A percentile compares a stretch with the other conserved stretches of the same genome.
Evolutionary conservation across 2,113 vertebrate genomes (phyloP).

Genomic region (Anoplopoma fimbria): DNA sequence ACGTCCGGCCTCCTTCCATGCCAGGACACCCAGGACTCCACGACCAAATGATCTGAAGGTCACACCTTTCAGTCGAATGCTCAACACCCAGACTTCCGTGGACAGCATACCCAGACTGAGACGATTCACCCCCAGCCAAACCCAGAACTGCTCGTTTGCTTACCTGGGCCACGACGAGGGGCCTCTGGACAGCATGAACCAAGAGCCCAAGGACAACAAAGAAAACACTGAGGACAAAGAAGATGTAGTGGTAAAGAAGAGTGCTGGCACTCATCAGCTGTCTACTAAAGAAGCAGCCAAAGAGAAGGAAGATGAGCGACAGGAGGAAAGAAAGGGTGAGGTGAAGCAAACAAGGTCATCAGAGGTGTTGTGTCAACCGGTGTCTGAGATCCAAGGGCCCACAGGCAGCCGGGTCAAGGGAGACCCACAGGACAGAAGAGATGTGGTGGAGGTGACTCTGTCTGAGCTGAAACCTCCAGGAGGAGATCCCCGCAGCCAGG

Average conservation of each 20-base stretch:
- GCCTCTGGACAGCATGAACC: slow-evolving; percentile 15
- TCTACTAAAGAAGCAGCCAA: slow-evolving; percentile 41
- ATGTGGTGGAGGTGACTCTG: slow-evolving; percentile 91
- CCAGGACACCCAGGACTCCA: slow-evolving; percentile 91
- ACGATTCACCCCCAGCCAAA: slow-evolving; percentile 92
- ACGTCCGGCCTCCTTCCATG: slow-evolving; percentile 89
- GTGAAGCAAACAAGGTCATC: slow-evolving; percentile 78
- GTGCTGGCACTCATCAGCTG: slow-evolving; percentile 47
- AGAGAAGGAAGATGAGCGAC: slow-evolving; percentile 39
- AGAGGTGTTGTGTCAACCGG: slow-evolving; percentile 86
- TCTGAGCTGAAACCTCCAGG: slow-evolving; percentile 87
- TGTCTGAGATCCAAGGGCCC: slow-evolving; percentile 82
- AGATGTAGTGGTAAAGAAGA: slow-evolving; percentile 22
- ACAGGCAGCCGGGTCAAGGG: slow-evolving; percentile 63
- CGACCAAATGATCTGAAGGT: slow-evolving; percentile 94
- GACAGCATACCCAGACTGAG: slow-evolving; percentile 95
- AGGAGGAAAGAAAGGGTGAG: slow-evolving; percentile 47
- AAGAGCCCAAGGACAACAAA: slow-evolving; percentile 51
- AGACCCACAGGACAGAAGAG: slow-evolving; percentile 79
- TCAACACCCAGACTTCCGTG: slow-evolving; percentile 94
- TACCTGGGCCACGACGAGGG: slow-evolving; percentile 90
- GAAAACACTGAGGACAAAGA: slow-evolving; percentile 56
- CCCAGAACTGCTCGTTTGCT: slow-evolving; percentile 91
- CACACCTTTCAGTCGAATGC: slow-evolving; percentile 91
- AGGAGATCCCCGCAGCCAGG: slow-evolving; percentile 57